These are phyloP conservation scores for Merops nubicus DNA, from an alignment of 2,113 vertebrate genomes.

Conservation along the genomic window DNA sequence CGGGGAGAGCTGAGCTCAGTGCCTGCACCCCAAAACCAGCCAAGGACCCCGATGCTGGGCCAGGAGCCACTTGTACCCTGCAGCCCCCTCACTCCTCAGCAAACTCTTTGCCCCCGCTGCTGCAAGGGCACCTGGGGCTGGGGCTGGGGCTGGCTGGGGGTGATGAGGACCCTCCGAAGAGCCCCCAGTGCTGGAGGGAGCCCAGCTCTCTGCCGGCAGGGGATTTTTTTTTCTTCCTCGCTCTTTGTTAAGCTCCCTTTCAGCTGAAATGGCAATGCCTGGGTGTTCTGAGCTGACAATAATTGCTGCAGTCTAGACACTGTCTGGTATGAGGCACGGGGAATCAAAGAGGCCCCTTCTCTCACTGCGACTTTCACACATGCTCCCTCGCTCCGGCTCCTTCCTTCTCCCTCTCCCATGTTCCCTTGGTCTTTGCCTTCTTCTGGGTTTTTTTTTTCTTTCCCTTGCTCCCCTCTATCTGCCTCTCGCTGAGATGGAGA, in stretches of 20 bases:
- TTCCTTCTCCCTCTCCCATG: constrained; percentile 76
- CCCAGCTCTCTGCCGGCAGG: constrained; percentile 64
- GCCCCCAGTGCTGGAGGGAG: constrained; percentile 59
- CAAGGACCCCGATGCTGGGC: accelerated
- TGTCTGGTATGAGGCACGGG: constrained; percentile 87
- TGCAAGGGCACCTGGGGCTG: neutral
- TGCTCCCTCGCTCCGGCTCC: constrained; percentile 68
- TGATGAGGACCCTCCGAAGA: neutral
- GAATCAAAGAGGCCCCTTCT: constrained; percentile 76
- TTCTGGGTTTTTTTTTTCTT: neutral
- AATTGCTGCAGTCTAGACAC: constrained; percentile 95
- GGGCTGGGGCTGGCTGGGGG: neutral
- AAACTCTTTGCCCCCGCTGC: neutral
- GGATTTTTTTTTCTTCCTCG: constrained; percentile 45
- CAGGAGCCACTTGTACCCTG: accelerated
- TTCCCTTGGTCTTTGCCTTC: constrained; percentile 64
- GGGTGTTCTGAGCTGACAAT: constrained; percentile 91
- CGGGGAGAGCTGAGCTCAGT: neutral
- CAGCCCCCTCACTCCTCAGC: neutral
- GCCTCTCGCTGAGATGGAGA: constrained; percentile 17
- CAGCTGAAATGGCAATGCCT: constrained; percentile 87
- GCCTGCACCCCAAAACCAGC: neutral
- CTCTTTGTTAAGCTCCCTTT: constrained; percentile 86
- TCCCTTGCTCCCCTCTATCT: constrained; percentile 17
- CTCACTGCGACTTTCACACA: constrained; percentile 72